Evolutionary conservation across 2,113 vertebrate genomes (phyloP).

Genomic region (Mixornis gularis): DNA sequence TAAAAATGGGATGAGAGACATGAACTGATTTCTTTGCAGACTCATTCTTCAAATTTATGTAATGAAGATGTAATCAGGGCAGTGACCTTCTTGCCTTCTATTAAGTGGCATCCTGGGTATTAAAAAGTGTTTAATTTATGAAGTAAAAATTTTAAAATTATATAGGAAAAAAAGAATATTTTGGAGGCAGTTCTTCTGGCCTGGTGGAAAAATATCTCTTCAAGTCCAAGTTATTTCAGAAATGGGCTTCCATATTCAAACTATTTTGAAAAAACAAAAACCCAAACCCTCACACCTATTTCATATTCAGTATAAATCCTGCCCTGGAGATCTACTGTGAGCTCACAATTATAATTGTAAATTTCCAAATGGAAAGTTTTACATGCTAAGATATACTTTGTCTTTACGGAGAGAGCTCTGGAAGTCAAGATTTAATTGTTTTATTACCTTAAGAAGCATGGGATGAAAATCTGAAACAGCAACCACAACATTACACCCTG

Average conservation of each 20-base stretch:
- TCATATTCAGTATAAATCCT: conserved; percentile 28
- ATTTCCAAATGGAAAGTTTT: conserved; percentile 33
- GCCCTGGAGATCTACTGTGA: not conserved
- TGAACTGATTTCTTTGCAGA: not conserved
- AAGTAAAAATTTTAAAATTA: not conserved
- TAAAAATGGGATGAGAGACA: not conserved
- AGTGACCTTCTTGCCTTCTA: not conserved
- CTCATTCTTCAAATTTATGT: not conserved
- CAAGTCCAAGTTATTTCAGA: not conserved
- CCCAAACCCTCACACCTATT: not conserved
- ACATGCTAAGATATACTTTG: not conserved
- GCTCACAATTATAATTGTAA: conserved; percentile 43
- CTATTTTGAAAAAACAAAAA: not conserved
- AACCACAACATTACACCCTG: not conserved
- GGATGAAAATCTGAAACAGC: not conserved
- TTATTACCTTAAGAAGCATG: not conserved
- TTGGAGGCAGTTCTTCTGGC: not conserved
- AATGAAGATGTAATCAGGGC: not conserved
- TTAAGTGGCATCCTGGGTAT: not conserved
- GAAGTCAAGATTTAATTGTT: conserved; percentile 31
- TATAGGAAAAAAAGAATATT: not conserved
- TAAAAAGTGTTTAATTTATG: not conserved
- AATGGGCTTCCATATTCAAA: not conserved
- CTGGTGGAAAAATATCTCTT: not conserved
- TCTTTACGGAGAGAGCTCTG: not conserved